These are phyloP conservation scores for Cervus canadensis DNA, from an alignment of 2,113 vertebrate species.

Conservation along the genomic window DNA sequence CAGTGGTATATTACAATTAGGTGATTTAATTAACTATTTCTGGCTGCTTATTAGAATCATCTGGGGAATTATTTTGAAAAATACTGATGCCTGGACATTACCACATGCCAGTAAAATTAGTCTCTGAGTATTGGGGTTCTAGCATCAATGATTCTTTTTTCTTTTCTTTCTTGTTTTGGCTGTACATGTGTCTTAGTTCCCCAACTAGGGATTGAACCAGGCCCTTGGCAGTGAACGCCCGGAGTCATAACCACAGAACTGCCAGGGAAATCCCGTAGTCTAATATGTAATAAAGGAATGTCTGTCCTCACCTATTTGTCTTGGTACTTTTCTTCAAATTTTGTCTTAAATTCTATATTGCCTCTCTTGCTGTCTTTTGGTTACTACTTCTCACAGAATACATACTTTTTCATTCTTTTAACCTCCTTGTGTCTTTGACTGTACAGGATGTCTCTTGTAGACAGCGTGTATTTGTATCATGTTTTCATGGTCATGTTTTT, in stretches of 20 bases:
- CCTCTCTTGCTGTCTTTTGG: background rate
- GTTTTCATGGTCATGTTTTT: background rate
- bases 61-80: background rate
- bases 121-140: background rate
- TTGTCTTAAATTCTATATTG: background rate
- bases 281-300: background rate
- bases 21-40: background rate
- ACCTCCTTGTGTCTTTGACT: background rate
- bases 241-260: background rate
- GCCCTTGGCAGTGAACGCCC: background rate
- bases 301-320: background rate
- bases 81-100: background rate
- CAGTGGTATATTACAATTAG: background rate
- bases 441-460: background rate
- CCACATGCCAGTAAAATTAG: background rate
- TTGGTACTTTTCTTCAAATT: background rate
- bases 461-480: background rate
- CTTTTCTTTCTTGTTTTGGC: background rate
- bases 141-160: background rate
- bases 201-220: background rate
- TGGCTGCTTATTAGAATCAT: background rate
- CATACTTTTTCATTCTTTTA: background rate
- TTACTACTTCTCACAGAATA: background rate
- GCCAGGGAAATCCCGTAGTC: background rate
- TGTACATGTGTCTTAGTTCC: background rate